These are phyloP conservation scores for Cephalopterus ornatus DNA, from an alignment of 2,113 vertebrate genomes.

Conservation along the genomic window DNA sequence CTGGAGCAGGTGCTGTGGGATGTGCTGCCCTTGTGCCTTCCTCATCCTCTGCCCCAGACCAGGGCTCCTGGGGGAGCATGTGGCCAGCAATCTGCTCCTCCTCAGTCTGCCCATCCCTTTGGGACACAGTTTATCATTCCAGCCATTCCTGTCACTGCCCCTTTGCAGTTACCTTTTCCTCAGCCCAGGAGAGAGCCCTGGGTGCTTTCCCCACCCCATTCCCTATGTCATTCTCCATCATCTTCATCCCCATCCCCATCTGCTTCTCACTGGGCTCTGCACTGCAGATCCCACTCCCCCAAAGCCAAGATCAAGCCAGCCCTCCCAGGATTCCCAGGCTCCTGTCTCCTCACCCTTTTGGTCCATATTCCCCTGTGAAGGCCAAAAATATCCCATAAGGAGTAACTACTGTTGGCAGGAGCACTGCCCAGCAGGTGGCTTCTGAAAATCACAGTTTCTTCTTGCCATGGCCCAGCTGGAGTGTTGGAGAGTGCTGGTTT, in stretches of 20 bases:
- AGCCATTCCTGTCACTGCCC: not conserved
- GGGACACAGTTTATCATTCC: not conserved
- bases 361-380: not conserved
- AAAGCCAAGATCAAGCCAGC: not conserved
- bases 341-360: not conserved
- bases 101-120: not conserved
- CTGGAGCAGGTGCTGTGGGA: not conserved
- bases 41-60: not conserved
- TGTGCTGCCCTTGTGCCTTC: not conserved
- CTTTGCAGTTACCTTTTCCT: not conserved
- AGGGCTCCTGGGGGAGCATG: not conserved
- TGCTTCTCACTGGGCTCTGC: not conserved
- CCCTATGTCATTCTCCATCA: not conserved
- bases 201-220: not conserved
- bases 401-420: not conserved
- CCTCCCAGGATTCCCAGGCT: not conserved
- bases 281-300: not conserved
- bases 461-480: not conserved
- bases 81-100: not conserved
- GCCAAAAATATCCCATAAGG: rapidly evolving
- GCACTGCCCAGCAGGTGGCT: not conserved
- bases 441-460: not conserved
- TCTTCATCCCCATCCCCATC: not conserved
- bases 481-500: not conserved
- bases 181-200: not conserved